These are phyloP conservation scores for Haliclona indistincta DNA, from an alignment of 37 sponge, comb jelly and placozoan genomes.

Conservation along the genomic window DNA sequence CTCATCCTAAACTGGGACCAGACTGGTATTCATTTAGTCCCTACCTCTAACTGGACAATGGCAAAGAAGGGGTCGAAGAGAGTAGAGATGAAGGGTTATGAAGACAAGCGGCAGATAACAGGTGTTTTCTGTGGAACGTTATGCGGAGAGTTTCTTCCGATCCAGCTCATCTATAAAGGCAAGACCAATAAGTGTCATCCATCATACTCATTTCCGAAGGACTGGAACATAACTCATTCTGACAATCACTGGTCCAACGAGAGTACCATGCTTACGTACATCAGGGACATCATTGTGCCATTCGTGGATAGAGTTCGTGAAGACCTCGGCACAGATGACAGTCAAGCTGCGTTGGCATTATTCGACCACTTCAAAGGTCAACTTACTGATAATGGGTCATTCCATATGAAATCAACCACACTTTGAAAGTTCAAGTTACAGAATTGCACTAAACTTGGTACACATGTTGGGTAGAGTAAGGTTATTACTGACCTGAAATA, in stretches of 20 bases:
- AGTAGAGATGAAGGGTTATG: slow-evolving; percentile 25
- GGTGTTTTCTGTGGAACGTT: slow-evolving; percentile 41
- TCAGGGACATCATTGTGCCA: slow-evolving; percentile 48
- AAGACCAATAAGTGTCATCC: slow-evolving; percentile 48
- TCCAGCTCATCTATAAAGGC: slow-evolving; percentile 53
- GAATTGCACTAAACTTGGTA: too few species aligned
- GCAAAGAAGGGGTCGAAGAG: slow-evolving; percentile 10
- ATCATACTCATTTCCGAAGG: slow-evolving; percentile 17
- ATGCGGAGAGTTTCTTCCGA: slow-evolving; percentile 36
- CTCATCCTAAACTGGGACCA: slow-evolving; percentile 66
- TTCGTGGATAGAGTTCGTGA: slow-evolving; percentile 25
- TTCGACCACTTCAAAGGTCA: slow-evolving; percentile 55
- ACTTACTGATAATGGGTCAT: too few species aligned
- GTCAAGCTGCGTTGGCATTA: slow-evolving; percentile 36
- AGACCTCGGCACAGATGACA: slow-evolving; percentile 9
- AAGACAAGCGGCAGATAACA: slow-evolving; percentile 65
- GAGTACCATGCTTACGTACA: slow-evolving; percentile 39
- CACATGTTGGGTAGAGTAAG: too few species aligned
- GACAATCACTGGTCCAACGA: slow-evolving; percentile 67
- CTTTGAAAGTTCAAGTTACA: too few species aligned
- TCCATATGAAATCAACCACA: too few species aligned
- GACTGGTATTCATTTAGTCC: slow-evolving; percentile 40
- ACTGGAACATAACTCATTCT: slow-evolving; percentile 46
- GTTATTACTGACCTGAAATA: too few species aligned
- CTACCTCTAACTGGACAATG: slow-evolving; percentile 54